Evolutionary conservation across 2,888 invertebrate species (phyloP), one percentile per base, ranked within the genome.

Genomic region (Drosophila ochracea): DNA sequence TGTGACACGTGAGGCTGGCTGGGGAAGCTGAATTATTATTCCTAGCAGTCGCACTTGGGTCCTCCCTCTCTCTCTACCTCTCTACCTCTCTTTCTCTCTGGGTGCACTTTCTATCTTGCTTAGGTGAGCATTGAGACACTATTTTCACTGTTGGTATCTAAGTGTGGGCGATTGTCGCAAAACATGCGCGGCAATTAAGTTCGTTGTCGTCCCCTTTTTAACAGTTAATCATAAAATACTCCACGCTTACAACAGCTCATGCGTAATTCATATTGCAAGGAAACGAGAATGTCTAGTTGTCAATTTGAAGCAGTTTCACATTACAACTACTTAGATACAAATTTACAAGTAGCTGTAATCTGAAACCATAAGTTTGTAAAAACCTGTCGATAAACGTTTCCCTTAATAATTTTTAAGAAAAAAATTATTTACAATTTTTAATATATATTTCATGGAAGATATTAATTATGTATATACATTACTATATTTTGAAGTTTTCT

Each of bases 141-240:
- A 73, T 77, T 79, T 79, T 57, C 76, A 85, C 39, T 63, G 58
- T 19, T 47, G 21, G 33, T 30, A 39, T n/a, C 53, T 30, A 25
- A 28, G 74, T 68, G 84, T 83, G 73, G 84, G 78, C 64, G 86
- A 49, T 55, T 73, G 76, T 49, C 49, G 55, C 55, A 64, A 52
- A 77, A 84, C 86, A 85, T 79, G 83, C 39, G 72, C 70, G 58
- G 70, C 83, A 86, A 84, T 84, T 84, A 84, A 86, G 67, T 74
- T 84, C 35, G 64, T 37, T 70, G 63, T 81, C 57, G 41, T 70
- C 28, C 47, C 31, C 10, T 39, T 54, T 78, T 64, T 55, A 35
- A 30, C 63, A 61, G 58, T 50, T 60, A 63, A 69, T 76, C 73
- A 73, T n/a, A 50, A 30, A 54, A 37, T 61, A 30, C 33, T 28